Base-by-base conservation (phyloP, 2,113 vertebrate species). In the Mastomys coucha region DNA sequence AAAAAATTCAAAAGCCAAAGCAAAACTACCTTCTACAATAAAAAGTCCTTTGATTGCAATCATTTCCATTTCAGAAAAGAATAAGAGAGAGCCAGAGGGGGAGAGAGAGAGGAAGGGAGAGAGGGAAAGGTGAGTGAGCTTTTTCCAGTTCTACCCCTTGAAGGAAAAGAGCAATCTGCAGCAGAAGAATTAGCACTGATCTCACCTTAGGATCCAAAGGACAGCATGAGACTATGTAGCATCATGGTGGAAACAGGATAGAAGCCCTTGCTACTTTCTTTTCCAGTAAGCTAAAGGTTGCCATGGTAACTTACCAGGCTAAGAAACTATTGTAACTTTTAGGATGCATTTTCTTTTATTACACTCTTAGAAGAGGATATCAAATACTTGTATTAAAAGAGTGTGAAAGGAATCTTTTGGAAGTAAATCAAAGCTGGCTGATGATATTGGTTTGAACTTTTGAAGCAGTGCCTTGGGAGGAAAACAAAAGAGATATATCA, bases 251-350 rank as follows among this genome's bases (percentile, higher is more conserved):
- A 94, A 93, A 96, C 4, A 90, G 73, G 63, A 91, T 89, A 70
- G 88, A 93, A 95, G 58, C 53, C 70, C 85, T 78, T 76, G 45
- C 49, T 53, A 76, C 88, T 36, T 77, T 86, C 63, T 65, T 96
- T 88, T 87, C 81, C 36, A 76, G 85, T 56, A 96, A 94, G 93
- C 95, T 72, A 84, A 70, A 13, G 2, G 91, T 96, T 97, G 89
- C 94, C 95, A 95, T 95, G 89, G 97, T 78, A 97, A 97, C 93
- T 88, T 56, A 39, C 81, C n/a, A 91, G 75, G 9, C 49, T 86
- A 53, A 49, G 53, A 81, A 72, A 69, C 95, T 86, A 49, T 53
- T 82, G 88, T 91, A 81, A 85, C 58, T 89, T 96, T 95, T 70
- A 82, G 77, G 89, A 33, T 86, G 53, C 49, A 67, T 36, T 36